phyloP scores from a whole-genome alignment of 2,888 invertebrate genomes.

The Ypsolopha scabrella region DNA sequence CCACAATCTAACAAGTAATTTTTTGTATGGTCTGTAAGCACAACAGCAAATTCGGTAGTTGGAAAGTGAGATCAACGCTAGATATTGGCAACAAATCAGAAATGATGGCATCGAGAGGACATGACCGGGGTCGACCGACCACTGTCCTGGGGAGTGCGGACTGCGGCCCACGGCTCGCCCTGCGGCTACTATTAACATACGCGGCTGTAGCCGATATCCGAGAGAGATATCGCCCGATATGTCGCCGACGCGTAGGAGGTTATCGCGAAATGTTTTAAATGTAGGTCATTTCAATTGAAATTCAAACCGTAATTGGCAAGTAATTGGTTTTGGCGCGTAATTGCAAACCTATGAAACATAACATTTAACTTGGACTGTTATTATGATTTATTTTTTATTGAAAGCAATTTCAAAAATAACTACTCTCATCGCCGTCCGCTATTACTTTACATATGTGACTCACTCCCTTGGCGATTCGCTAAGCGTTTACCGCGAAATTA shows the following conservation, averaged over 20 bases:
- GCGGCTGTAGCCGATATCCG: neutral
- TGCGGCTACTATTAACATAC: constrained; percentile 26
- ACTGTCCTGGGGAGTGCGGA: constrained; percentile 2
- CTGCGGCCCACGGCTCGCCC: constrained; percentile 15
- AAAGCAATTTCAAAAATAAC: constrained; percentile 29
- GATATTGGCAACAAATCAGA: too few relatives aligned
- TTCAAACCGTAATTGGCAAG: constrained; percentile 16
- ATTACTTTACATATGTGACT: neutral
- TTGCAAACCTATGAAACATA: constrained; percentile 46
- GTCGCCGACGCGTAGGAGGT: constrained; percentile 41
- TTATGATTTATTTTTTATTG: constrained; percentile 57
- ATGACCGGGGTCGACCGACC: neutral
- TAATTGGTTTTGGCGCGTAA: constrained; percentile 47
- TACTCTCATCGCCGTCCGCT: neutral
- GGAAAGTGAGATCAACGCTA: too few relatives aligned
- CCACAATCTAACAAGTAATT: too few relatives aligned
- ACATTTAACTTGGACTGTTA: constrained; percentile 42
- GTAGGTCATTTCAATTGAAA: constrained; percentile 49
- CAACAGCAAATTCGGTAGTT: too few relatives aligned
- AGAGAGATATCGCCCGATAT: constrained; percentile 27
- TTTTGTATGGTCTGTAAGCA: too few relatives aligned
- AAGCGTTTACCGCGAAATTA: constrained; percentile 1
- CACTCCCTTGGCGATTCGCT: neutral
- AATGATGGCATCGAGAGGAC: neutral
- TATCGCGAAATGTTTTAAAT: constrained; percentile 45